phyloP scores from a whole-genome alignment of 2,888 invertebrate species.

The Drosophila greeni region DNA sequence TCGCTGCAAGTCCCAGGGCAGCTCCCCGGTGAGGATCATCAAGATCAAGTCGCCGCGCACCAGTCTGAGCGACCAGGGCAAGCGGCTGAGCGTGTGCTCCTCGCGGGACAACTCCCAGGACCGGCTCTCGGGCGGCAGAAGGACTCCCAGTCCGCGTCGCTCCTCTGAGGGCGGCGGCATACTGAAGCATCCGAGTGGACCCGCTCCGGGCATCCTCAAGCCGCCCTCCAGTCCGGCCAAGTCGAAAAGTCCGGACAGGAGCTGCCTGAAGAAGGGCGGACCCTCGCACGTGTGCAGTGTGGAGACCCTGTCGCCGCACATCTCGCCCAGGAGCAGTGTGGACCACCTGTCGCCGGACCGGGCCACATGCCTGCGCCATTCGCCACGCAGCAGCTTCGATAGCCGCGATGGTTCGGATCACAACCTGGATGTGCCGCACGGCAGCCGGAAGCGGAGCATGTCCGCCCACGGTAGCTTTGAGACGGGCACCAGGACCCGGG shows the following conservation, averaged over 20 bases:
- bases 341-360: conserved; percentile 78
- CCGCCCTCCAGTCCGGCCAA: conserved; percentile 77
- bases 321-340: conserved; percentile 77
- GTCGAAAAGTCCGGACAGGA: conserved; percentile 78
- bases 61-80: conserved; percentile 80
- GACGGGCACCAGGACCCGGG: conserved; percentile 56
- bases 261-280: conserved; percentile 76
- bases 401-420: conserved; percentile 77
- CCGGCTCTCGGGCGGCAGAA: conserved; percentile 71
- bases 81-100: conserved; percentile 75
- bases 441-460: conserved; percentile 76
- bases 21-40: conserved; percentile 78
- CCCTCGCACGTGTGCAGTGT: conserved; percentile 76
- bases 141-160: conserved; percentile 77
- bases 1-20: conserved; percentile 78
- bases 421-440: conserved; percentile 73
- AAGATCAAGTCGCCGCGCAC: conserved; percentile 80
- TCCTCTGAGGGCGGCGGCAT: conserved; percentile 78
- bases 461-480: conserved; percentile 79
- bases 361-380: conserved; percentile 73
- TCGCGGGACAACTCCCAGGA: conserved; percentile 77
- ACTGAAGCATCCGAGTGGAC: conserved; percentile 74
- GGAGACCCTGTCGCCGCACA: conserved; percentile 77
- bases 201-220: conserved; percentile 75
- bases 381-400: conserved; percentile 78